These are phyloP conservation scores for Apeira syringaria DNA, from an alignment of 2,888 invertebrate species.

Conservation along the genomic window DNA sequence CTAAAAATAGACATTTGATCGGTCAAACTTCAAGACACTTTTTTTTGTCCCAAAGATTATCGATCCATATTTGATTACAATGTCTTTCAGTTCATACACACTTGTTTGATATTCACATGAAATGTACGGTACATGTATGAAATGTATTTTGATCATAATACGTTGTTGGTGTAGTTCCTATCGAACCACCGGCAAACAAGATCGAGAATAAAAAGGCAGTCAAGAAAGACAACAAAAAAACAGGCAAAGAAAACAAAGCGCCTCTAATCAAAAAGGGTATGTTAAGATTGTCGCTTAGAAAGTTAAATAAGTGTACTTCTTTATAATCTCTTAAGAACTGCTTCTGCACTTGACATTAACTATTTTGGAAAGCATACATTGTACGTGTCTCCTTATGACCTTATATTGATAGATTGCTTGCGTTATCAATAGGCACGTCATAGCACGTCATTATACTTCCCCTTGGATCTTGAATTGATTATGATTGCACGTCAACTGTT, in stretches of 20 bases:
- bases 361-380: conserved; percentile 13
- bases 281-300: conserved; percentile 49
- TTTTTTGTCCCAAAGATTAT: no score
- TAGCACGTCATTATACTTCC: conserved; percentile 29
- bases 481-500: conserved; percentile 36
- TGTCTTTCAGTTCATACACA: no score
- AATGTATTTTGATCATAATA: conserved; percentile 2
- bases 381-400: conserved; percentile 11
- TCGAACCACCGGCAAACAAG: conserved; percentile 64
- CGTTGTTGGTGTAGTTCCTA: conserved; percentile 52
- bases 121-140: no score
- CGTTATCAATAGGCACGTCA: conserved; percentile 17
- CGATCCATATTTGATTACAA: no score
- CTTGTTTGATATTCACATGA: no score
- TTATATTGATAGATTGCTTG: conserved; percentile 18
- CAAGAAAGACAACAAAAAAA: conserved; percentile 71
- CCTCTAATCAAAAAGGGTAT: conserved; percentile 71
- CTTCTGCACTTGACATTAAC: conserved; percentile 21
- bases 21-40: no score
- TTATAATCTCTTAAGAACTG: conserved; percentile 10
- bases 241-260: conserved; percentile 70
- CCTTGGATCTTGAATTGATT: conserved; percentile 39
- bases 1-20: no score
- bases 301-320: conserved; percentile 23
- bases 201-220: conserved; percentile 68